These are phyloP conservation scores for Globicephala melas DNA, from an alignment of 2,113 vertebrate genomes.

Conservation along the genomic window DNA sequence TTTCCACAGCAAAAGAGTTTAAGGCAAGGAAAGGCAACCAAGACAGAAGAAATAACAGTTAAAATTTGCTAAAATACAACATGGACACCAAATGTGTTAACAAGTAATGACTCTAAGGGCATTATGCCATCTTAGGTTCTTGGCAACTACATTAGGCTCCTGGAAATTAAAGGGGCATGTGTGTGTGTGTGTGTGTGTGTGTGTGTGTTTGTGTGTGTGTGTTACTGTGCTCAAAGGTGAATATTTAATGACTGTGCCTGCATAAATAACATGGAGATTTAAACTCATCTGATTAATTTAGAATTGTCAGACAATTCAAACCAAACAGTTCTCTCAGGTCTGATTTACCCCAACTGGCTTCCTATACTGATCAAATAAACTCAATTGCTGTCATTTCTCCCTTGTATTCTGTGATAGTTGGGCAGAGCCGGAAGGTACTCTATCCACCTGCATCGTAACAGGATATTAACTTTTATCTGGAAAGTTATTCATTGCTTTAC, in stretches of 20 bases:
- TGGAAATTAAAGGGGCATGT: background rate
- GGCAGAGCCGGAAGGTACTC: background rate
- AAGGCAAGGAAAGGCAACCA: background rate
- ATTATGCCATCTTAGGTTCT: background rate
- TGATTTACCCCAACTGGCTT: background rate
- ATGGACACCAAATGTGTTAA: background rate
- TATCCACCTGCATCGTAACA: background rate
- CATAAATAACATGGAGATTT: background rate
- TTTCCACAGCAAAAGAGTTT: background rate
- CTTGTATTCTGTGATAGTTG: background rate
- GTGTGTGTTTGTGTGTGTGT: background rate
- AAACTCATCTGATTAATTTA: background rate
- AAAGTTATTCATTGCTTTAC: background rate
- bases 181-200: background rate
- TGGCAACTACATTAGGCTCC: background rate
- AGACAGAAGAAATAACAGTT: conserved; percentile 30
- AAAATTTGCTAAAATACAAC: background rate
- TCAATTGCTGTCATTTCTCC: background rate
- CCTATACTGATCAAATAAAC: background rate
- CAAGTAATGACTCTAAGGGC: background rate
- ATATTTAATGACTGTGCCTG: background rate
- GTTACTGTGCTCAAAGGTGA: background rate
- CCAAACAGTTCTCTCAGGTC: background rate
- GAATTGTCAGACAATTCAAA: background rate
- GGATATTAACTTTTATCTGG: background rate